Evolutionary conservation across 2,113 vertebrate species (phyloP).

Genomic region (Stomatorhinus ivindoensis): DNA sequence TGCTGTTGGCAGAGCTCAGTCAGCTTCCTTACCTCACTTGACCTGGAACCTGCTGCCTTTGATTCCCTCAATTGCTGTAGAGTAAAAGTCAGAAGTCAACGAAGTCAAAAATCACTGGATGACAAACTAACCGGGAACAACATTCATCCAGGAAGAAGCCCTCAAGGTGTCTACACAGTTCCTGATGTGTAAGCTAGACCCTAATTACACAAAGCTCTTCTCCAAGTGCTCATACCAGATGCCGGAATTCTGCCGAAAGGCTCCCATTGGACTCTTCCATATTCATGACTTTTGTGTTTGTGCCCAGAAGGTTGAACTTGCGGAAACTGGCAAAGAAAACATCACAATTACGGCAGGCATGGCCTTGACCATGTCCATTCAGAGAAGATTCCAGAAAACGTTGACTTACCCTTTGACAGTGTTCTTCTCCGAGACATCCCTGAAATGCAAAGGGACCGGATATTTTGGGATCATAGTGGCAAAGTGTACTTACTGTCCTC

Average conservation of each 20-base stretch:
- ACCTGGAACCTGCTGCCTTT: conserved; percentile 62
- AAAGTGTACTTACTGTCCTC: neutral
- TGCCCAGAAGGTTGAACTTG: conserved; percentile 76
- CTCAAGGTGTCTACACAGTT: neutral
- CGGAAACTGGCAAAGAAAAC: conserved; percentile 58
- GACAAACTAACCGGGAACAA: neutral
- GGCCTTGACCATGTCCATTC: neutral
- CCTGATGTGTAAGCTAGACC: neutral
- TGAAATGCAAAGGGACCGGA: conserved; percentile 38
- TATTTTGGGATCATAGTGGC: neutral
- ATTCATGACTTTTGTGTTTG: conserved; percentile 77
- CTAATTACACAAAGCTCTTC: neutral
- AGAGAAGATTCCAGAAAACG: neutral
- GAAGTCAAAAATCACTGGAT: neutral
- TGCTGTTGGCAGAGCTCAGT: neutral
- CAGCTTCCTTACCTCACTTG: conserved; percentile 66
- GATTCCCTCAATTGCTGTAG: conserved; percentile 78
- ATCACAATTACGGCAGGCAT: neutral
- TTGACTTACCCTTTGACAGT: conserved; percentile 72
- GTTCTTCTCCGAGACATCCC: conserved; percentile 72
- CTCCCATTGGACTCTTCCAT: conserved; percentile 73
- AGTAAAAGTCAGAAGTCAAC: neutral
- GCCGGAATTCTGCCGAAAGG: conserved; percentile 79
- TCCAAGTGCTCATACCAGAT: conserved; percentile 67
- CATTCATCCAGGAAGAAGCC: neutral